Evolutionary conservation across 64 coral and sea anemone species (phyloP), one percentile per base, ranked within the genome.

Genomic region (Actinia equina): DNA sequence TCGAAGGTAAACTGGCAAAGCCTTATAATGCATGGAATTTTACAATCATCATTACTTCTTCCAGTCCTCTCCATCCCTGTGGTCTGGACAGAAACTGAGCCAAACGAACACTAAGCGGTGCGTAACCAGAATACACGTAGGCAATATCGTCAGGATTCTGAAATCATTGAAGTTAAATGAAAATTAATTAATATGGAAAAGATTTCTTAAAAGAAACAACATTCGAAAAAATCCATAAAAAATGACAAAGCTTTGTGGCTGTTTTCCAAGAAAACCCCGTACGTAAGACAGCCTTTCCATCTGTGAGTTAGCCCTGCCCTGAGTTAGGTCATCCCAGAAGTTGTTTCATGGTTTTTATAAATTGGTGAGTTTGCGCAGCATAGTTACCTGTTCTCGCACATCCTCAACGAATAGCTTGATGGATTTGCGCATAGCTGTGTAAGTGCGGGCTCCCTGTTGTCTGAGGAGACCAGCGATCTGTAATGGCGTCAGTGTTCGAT

Each of bases 121-220:
- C 97, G 46, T 99, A 99, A 59, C 97, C 97, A 59, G 97, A 99
- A 82, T 93, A 99, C 20, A 94, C 93, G 79, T 95, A 99, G 0
- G 97, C 93, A 37, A 99, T 95, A 61, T 99, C 97, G 71, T 94
- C 89, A 69, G 97, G 97, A 70, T 99, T 95, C 97, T 99, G 88
- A 58, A 62, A 8, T 58, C 53, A 52, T 82, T 54, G 59, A 60
- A 37, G 30, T 37, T 37, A 37, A 37, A 37, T 37, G 30, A 37
- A 37, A 37, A 37, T 37, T 37, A 37, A 37, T 37, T 37, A 37
- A 37, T 37, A 37, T 37, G 30, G 30, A 37, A 37, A 37, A 37
- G 30, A 37, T 37, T 37, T 37, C 30, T 37, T 37, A 37, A 37
- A 37, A 37, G 30, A 37, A 37, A 37, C 30, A 37, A 37, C 30